A percentile compares a stretch with the other conserved stretches of the same genome.
These are phyloP conservation scores for Xiphophorus couchianus DNA, from an alignment of 2,113 vertebrate species.

Conservation along the genomic window DNA sequence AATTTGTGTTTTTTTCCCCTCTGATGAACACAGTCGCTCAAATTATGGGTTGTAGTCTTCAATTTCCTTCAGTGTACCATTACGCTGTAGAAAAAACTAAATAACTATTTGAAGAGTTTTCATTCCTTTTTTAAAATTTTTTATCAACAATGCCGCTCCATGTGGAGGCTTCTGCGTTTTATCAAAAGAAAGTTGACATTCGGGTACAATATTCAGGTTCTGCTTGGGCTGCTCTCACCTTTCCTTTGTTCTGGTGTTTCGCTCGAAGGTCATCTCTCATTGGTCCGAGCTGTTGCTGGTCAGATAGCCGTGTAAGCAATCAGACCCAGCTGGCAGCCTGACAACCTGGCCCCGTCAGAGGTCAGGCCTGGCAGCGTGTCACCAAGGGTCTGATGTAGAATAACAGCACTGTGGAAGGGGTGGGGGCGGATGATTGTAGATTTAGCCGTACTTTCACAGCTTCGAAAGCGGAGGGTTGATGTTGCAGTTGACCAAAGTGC, in stretches of 20 bases:
- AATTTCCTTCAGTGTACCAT: too few species aligned
- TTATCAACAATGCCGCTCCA: neutral
- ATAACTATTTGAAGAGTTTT: neutral
- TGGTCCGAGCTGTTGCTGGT: slow-evolving; percentile 32
- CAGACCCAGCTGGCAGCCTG: slow-evolving; percentile 36
- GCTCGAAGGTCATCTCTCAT: slow-evolving; percentile 41
- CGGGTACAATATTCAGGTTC: too few species aligned
- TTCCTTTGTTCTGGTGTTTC: slow-evolving; percentile 18
- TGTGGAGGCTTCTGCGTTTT: neutral
- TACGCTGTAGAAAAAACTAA: neutral
- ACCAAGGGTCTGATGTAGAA: slow-evolving; percentile 38
- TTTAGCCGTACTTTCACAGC: slow-evolving; percentile 7
- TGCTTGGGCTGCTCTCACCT: neutral
- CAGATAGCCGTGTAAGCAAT: slow-evolving; percentile 49
- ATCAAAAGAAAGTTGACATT: neutral
- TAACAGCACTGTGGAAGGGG: slow-evolving; percentile 6
- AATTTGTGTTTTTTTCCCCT: too few species aligned
- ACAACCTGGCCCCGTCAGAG: slow-evolving; percentile 31
- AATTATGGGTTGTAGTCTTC: too few species aligned
- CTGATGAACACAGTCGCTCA: too few species aligned
- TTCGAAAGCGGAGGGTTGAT: neutral
- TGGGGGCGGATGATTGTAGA: slow-evolving; percentile 2
- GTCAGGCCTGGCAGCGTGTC: slow-evolving; percentile 46
- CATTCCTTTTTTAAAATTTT: neutral
- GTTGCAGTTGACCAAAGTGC: neutral